Conservation (phyloP, 53 echinoderm and acorn worm genomes). For the Glandiceps talaboti region DNA sequence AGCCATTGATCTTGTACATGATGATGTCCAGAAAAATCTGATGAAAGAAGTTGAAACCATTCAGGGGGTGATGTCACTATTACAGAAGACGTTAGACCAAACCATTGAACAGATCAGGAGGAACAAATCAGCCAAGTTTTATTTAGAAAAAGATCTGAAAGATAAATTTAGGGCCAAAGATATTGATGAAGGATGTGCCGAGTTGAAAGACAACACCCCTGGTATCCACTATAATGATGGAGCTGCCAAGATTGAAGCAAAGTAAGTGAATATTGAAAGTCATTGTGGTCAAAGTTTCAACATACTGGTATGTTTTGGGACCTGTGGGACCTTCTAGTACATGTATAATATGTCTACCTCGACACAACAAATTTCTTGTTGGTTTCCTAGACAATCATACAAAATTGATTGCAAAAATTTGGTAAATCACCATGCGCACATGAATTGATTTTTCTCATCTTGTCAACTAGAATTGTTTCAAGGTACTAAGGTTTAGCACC, state of each 20-base stretch:
- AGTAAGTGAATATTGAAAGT: no score
- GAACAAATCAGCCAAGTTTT: constrained; percentile 76
- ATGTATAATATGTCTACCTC: no score
- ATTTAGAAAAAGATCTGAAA: constrained; percentile 82
- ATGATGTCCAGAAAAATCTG: constrained; percentile 88
- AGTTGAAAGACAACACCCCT: constrained; percentile 75
- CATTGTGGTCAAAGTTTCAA: no score
- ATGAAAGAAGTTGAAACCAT: constrained; percentile 78
- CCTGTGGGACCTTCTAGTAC: no score
- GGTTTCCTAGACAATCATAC: no score
- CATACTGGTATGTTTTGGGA: no score
- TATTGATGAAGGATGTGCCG: constrained; percentile 78
- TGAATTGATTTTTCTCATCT: no score
- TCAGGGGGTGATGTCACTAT: constrained; percentile 78
- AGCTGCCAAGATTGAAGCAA: constrained; percentile 88
- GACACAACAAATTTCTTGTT: no score
- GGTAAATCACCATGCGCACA: no score
- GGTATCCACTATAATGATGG: constrained; percentile 38
- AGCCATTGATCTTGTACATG: constrained; percentile 88
- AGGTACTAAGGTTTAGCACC: no score
- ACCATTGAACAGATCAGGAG: constrained; percentile 83
- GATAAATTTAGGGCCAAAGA: constrained; percentile 80
- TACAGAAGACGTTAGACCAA: constrained; percentile 88
- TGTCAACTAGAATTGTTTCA: no score
- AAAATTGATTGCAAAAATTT: no score